A percentile compares a stretch with the other conserved stretches of the same genome.
Conservation (phyloP, 2,797 vertebrate species). For the Mus caroli region DNA sequence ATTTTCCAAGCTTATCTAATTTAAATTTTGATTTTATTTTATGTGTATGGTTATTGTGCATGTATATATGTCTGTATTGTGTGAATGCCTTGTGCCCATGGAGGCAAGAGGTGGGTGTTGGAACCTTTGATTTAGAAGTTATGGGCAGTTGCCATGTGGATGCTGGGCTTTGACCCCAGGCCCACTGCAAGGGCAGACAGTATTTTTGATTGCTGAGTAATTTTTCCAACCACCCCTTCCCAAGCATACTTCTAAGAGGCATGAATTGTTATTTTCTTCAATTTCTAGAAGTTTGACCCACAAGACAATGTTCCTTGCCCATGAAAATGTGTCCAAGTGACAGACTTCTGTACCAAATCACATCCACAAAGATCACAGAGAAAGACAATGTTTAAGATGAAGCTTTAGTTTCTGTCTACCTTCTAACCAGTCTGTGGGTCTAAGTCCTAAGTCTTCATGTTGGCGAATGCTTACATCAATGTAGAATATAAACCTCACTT, state of each 20-base stretch:
- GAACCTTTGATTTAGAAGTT: not conserved
- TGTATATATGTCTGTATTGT: not conserved
- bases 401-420: not conserved
- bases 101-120: not conserved
- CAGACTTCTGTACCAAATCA: not conserved
- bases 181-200: not conserved
- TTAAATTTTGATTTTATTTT: not conserved
- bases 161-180: not conserved
- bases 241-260: slow-evolving; percentile 13
- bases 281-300: not conserved
- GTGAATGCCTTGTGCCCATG: not conserved
- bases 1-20: not conserved
- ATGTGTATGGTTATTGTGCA: too few relatives aligned
- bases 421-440: not conserved
- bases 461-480: not conserved
- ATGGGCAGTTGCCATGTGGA: not conserved
- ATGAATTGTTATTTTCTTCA: slow-evolving; percentile 23
- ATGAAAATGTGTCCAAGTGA: slow-evolving; percentile 5
- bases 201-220: not conserved
- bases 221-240: not conserved
- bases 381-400: not conserved
- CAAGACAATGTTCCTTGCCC: not conserved
- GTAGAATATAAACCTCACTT: not conserved
- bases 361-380: not conserved
- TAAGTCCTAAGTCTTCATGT: slow-evolving; percentile 2